Base-by-base conservation (phyloP, 2,797 vertebrate species). In the Tapera naevia region DNA sequence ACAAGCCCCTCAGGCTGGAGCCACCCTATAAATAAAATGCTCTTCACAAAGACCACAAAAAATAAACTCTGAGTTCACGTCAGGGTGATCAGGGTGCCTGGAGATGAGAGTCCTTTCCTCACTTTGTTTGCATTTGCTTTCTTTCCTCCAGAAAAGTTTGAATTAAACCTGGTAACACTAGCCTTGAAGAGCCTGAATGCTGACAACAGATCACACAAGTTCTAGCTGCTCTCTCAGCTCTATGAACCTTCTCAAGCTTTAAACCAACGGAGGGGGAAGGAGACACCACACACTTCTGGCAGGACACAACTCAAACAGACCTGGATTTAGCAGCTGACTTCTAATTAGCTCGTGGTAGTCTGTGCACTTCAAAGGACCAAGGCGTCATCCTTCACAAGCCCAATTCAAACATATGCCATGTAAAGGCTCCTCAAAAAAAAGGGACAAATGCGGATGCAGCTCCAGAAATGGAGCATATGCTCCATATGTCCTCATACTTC, bases 331-430 rank as follows among this genome's bases (percentile, higher is more conserved):
- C 53, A 91, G 35, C 35, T 67, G 51, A 81, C 27, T 48, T 80
- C 37, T 58, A 50, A 41, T 32, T 61, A 82, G 11, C 12, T 14
- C 32, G 14, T 16, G 17, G 16, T 10, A 46, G 23, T 22, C 48
- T 57, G 27, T 41, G 48, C n/a, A 65, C n/a, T 78, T 71, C 79
- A 71, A 14, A 60, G 45, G 28, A 85, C 5, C 15, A 45, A 11
- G 0, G 0, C 28, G 27, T 15, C 18, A 24, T 24, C 50, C 45
- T 60, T 45, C 66, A 54, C 28, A 56, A 84, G 41, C 28, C 9
- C n/a, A 64, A 7, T 27, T 86, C 50, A 60, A 81, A 56, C 21
- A n/a, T 4, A 10, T 1, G 35, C 8, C 7, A 24, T 0, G 0
- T 13, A 46, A 56, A 85, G 37, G 17, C 62, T 74, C 45, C 54